Evolutionary conservation across 2,888 invertebrate species (phyloP).

Genomic region (Xestia rhomboidea): DNA sequence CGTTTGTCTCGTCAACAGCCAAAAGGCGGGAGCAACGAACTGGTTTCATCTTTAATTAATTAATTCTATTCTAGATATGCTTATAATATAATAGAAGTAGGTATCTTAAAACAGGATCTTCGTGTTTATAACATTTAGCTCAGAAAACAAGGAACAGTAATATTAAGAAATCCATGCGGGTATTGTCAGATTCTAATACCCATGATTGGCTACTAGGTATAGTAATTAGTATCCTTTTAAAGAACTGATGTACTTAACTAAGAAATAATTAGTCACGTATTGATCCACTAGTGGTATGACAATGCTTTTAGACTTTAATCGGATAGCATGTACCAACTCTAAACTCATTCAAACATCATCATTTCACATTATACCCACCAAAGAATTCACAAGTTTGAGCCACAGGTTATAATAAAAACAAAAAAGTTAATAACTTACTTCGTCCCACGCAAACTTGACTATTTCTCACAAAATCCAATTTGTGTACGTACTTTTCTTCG

Average conservation of each 20-base stretch:
- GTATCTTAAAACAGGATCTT: constrained; percentile 36
- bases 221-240: background rate
- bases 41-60: constrained; percentile 58
- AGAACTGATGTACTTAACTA: background rate
- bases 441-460: constrained; percentile 43
- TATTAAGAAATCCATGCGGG: background rate
- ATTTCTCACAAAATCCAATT: constrained; percentile 50
- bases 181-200: background rate
- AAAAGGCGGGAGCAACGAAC: constrained; percentile 60
- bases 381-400: background rate
- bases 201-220: background rate
- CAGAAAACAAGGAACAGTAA: background rate
- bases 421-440: constrained; percentile 41
- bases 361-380: background rate
- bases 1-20: constrained; percentile 29
- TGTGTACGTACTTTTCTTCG: constrained; percentile 28
- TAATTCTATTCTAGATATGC: constrained; percentile 47
- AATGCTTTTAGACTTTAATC: background rate
- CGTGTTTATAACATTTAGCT: background rate
- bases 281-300: constrained; percentile 3
- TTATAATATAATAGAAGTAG: background rate
- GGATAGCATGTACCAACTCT: background rate
- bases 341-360: background rate
- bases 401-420: constrained; percentile 7
- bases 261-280: constrained; percentile 8